phyloP scores from a whole-genome alignment of 2,888 invertebrate species.

The Leptopilina myrica region DNA sequence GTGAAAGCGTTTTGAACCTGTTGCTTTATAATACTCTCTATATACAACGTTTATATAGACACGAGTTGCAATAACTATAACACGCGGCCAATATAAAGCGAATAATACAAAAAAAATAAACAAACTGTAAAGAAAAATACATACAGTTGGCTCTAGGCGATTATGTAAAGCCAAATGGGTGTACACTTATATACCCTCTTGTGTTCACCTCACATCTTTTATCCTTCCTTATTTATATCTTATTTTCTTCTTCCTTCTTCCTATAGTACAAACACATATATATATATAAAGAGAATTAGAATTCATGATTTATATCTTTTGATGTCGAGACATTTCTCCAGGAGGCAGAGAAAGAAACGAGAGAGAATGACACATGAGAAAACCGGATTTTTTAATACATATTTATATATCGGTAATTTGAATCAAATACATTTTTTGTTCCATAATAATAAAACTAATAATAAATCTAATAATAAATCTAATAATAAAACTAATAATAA shows the following conservation, averaged over 20 bases:
- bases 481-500: too few species aligned
- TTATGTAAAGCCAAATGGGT: constrained; percentile 36
- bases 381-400: constrained; percentile 2
- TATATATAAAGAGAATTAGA: not conserved
- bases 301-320: constrained; percentile 21
- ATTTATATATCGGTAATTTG: not conserved
- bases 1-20: constrained; percentile 33
- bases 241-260: constrained; percentile 20
- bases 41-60: not conserved
- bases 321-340: constrained; percentile 1
- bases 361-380: not conserved
- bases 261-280: not conserved
- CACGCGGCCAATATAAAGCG: constrained; percentile 31
- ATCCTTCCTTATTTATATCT: constrained; percentile 22
- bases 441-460: too few species aligned
- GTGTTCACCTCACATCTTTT: not conserved
- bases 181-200: too few species aligned
- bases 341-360: not conserved
- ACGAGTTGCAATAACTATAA: constrained; percentile 29
- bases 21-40: constrained; percentile 8
- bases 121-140: not conserved
- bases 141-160: constrained; percentile 24
- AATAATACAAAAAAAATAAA: constrained; percentile 24
- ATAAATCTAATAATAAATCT: too few species aligned
- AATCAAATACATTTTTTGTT: too few species aligned